These are phyloP conservation scores for Odontamblyopus rebecca DNA, from an alignment of 2,797 vertebrate genomes.

Conservation along the genomic window DNA sequence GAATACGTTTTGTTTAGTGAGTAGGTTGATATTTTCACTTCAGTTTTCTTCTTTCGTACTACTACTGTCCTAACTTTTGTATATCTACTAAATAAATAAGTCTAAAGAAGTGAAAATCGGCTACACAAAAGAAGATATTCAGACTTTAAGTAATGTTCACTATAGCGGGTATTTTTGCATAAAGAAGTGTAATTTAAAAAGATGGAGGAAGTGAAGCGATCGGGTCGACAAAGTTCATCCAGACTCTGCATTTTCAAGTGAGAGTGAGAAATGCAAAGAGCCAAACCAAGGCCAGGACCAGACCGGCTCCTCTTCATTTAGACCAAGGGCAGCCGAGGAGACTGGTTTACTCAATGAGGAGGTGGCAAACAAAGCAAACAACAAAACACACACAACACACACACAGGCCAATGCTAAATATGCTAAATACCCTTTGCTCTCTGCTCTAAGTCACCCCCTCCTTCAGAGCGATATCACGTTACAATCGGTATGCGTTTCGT, in stretches of 20 bases:
- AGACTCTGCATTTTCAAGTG: conserved; percentile 63
- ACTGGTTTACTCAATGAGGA: conserved; percentile 16
- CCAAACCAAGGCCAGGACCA: conserved; percentile 28
- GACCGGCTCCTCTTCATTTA: conserved; percentile 30
- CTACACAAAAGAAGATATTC: not conserved
- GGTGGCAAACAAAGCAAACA: not conserved
- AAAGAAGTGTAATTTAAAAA: not conserved
- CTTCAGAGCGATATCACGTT: no score
- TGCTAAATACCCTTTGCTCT: no score
- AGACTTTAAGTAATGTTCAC: no score
- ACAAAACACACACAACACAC: conserved; percentile 10
- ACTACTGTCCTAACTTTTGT: no score
- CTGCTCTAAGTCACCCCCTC: no score
- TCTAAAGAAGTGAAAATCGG: no score
- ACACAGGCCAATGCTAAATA: not conserved
- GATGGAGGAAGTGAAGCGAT: conserved; percentile 17
- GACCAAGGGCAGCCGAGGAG: conserved; percentile 34
- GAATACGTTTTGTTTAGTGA: no score
- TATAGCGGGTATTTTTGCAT: not conserved
- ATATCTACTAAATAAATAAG: no score
- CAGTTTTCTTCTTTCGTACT: not conserved
- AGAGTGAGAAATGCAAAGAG: conserved; percentile 56
- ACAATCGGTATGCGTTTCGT: no score
- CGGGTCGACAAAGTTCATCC: conserved; percentile 60
- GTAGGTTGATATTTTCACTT: not conserved